Evolutionary conservation across 1,140 invertebrate species (phyloP), one percentile per base, ranked within the genome.

Genomic region (Archegozetes longisetosus): DNA sequence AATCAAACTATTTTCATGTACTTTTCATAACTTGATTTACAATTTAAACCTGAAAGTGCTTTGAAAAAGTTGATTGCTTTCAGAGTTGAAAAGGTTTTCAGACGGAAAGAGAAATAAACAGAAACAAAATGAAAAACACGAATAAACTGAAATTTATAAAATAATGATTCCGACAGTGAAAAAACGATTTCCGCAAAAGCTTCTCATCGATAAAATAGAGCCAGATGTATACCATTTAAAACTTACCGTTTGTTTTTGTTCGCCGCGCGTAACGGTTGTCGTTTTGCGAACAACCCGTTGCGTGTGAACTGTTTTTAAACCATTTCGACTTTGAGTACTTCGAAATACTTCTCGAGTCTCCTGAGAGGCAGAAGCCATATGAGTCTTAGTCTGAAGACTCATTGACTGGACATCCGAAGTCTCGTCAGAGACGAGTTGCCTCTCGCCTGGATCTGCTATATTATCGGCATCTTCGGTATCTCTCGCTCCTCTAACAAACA

Each of bases 221-320:
- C n/a, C n/a, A n/a, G n/a, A n/a, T n/a, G n/a, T n/a, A n/a, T n/a
- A n/a, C 32, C 32, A 40, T 55, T 6, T 56, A 50, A 3, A n/a
- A 50, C 61, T 23, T 62, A 62, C 61, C 54, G 61, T 22, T 54
- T 64, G 50, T 46, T 66, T 62, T 24, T 63, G 85, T 67, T 92
- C 87, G 24, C 86, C 88, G 2, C 86, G 77, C 20, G 86, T 88
- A 55, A 92, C 70, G 1, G 88, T 91, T 9, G 88, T 93, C 61
- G 89, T 88, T 71, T 91, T 92, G 52, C 86, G 78, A 4, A 91
- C 81, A 61, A 91, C 86, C 65, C 85, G 80, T 25, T 87, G 87
- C 17, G 87, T 90, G 57, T 69, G 67, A 17, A 90, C 86, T 69
- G 82, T 85, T 64, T 84, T 81, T 71, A 85, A 66, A 64, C 69